These are phyloP conservation scores for Dufourea novaeangliae DNA, from an alignment of 1,140 invertebrate species.

Conservation along the genomic window DNA sequence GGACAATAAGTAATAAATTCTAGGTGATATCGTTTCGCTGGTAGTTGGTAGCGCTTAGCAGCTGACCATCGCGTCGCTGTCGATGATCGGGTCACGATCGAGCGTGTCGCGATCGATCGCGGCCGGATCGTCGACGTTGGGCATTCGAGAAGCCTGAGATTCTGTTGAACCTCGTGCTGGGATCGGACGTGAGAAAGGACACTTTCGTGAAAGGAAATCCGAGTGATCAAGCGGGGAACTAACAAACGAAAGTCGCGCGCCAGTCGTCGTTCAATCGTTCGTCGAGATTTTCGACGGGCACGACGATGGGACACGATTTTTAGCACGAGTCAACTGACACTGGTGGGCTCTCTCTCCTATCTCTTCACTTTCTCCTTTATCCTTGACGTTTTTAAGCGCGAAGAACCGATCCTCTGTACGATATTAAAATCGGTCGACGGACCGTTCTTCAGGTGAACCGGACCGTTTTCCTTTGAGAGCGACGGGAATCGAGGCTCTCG, in stretches of 20 bases:
- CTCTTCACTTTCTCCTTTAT: slow-evolving; percentile 7
- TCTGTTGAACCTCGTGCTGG: not conserved
- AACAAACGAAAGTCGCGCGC: slow-evolving; percentile 27
- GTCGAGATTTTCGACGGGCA: not conserved
- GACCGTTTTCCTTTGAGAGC: not conserved
- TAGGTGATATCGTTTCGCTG: slow-evolving; percentile 53
- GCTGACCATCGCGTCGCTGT: slow-evolving; percentile 24
- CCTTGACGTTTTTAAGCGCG: slow-evolving; percentile 28
- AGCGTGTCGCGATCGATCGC: not conserved
- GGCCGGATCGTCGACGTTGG: not conserved
- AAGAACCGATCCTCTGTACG: slow-evolving; percentile 28
- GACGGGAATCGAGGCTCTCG: not conserved
- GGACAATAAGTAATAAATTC: slow-evolving; percentile 69
- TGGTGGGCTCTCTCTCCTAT: not conserved
- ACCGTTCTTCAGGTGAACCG: slow-evolving; percentile 12
- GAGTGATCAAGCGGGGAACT: slow-evolving; percentile 52
- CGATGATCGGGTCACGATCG: not conserved
- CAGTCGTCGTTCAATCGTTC: slow-evolving; percentile 22
- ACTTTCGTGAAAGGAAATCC: not conserved
- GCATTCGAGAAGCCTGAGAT: slow-evolving; percentile 8
- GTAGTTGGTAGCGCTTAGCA: slow-evolving; percentile 49
- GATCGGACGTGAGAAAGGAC: not conserved
- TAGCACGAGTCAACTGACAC: slow-evolving; percentile 13
- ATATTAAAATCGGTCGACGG: not conserved
- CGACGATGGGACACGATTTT: slow-evolving; percentile 31